These are phyloP conservation scores for Cryptoleucopteryx plumbea DNA, from an alignment of 2,113 vertebrate genomes.

Conservation along the genomic window DNA sequence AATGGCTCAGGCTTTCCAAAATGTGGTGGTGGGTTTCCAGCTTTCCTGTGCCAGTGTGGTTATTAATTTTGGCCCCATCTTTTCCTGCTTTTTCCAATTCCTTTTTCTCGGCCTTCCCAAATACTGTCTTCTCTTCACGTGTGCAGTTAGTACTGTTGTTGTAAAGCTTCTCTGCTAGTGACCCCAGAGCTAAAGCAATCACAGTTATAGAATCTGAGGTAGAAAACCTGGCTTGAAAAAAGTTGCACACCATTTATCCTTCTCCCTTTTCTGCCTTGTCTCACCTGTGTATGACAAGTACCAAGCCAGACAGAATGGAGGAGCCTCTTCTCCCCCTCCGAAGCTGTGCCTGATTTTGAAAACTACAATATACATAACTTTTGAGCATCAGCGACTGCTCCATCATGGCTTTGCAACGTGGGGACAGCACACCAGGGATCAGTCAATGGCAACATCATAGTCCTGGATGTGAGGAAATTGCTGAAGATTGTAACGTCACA, in stretches of 20 bases:
- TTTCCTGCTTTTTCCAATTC: background rate
- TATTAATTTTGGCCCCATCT: background rate
- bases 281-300: background rate
- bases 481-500: background rate
- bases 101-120: background rate
- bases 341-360: background rate
- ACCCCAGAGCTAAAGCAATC: background rate
- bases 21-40: constrained; percentile 71
- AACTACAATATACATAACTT: background rate
- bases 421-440: background rate
- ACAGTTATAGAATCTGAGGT: background rate
- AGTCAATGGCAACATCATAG: background rate
- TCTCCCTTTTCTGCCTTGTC: background rate
- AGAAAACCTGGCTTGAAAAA: background rate
- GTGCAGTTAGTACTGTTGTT: background rate
- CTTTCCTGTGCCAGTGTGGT: background rate
- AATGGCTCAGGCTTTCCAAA: constrained; percentile 87
- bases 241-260: background rate
- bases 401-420: background rate
- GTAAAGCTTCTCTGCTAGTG: background rate
- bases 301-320: background rate
- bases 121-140: background rate
- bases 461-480: background rate
- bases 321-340: background rate
- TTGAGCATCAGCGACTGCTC: background rate